Evolutionary conservation across 2,888 invertebrate species (phyloP).

Genomic region (Apodemia mormo): DNA sequence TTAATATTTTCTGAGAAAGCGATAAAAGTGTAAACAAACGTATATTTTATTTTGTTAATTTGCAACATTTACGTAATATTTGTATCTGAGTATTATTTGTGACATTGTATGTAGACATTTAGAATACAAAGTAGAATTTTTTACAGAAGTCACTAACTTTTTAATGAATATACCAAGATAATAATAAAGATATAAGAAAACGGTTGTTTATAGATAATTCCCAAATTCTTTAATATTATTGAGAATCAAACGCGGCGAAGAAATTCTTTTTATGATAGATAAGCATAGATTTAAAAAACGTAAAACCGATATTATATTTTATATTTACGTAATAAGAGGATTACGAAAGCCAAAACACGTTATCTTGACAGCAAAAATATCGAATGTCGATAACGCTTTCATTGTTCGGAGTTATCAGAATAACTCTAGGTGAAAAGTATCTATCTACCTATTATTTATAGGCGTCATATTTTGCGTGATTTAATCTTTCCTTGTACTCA

Average conservation of each 20-base stretch:
- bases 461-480: neutral
- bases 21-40: too few species aligned
- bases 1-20: too few species aligned
- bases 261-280: neutral
- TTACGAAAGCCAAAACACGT: conserved; percentile 1
- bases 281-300: neutral
- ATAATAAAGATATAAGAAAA: too few species aligned
- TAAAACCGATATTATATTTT: neutral
- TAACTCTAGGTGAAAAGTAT: conserved; percentile 5
- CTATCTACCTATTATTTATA: neutral
- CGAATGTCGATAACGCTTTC: neutral
- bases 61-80: too few species aligned
- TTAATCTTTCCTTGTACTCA: neutral
- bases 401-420: neutral
- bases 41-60: too few species aligned
- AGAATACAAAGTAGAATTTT: too few species aligned
- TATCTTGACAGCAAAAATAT: neutral
- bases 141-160: too few species aligned
- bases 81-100: too few species aligned
- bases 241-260: neutral
- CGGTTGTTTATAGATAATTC: neutral
- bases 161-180: too few species aligned
- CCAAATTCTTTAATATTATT: too few species aligned
- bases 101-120: too few species aligned
- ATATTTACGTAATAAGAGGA: neutral